Conservation (phyloP, 2,888 invertebrate genomes). For the Caenorhabditis sp. region DNA sequence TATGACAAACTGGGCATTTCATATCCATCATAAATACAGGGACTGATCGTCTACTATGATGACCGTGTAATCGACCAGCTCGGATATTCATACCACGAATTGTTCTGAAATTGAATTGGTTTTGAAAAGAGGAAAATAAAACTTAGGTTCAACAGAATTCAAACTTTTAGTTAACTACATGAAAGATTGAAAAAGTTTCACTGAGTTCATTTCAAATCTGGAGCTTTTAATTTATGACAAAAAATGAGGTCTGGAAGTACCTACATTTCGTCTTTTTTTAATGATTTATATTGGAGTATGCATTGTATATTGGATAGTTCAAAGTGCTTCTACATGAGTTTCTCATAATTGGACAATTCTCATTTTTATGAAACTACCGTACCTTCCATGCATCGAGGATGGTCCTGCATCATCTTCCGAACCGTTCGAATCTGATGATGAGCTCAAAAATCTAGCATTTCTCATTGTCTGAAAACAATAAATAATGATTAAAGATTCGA, state of each 20-base stretch:
- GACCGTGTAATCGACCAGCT: slow-evolving; percentile 40
- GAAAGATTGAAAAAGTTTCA: no score
- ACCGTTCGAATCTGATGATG: slow-evolving; percentile 50
- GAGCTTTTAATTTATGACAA: no score
- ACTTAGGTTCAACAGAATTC: background rate
- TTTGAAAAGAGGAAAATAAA: background rate
- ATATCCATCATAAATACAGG: slow-evolving; percentile 76
- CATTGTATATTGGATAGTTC: no score
- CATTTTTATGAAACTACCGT: no score
- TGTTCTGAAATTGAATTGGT: background rate
- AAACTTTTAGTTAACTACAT: no score
- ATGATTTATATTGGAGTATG: no score
- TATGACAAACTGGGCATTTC: slow-evolving; percentile 98
- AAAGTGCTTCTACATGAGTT: background rate
- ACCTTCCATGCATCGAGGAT: slow-evolving; percentile 24
- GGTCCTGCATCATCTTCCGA: slow-evolving; percentile 42
- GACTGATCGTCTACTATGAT: slow-evolving; percentile 46
- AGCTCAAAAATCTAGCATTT: slow-evolving; percentile 36
- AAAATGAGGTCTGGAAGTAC: no score
- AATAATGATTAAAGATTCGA: no score
- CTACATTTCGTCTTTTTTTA: no score
- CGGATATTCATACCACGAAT: slow-evolving; percentile 30
- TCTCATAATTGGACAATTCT: no score
- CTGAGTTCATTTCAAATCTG: no score
- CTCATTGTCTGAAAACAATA: slow-evolving; percentile 32